These are phyloP conservation scores for Oscheius sp. DNA, from an alignment of 2,888 invertebrate genomes.

Conservation along the genomic window DNA sequence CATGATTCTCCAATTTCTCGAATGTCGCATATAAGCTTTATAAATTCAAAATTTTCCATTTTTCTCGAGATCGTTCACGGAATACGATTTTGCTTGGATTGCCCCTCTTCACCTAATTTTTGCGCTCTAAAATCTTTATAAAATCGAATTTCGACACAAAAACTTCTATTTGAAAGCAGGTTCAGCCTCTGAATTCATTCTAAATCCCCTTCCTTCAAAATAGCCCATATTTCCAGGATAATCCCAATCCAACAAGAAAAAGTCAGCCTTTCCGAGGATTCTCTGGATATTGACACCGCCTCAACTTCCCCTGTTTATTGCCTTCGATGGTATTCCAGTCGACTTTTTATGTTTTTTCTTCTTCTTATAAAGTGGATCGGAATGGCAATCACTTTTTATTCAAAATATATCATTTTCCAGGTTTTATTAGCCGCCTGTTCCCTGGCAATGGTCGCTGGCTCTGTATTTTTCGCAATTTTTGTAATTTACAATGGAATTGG, in stretches of 20 bases:
- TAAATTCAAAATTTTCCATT: too few relatives aligned
- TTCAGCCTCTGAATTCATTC: background rate
- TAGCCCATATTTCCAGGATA: background rate
- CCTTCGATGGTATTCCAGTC: conserved; percentile 45
- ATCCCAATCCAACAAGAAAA: conserved; percentile 6
- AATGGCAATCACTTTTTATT: conserved; percentile 2
- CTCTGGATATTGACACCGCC: background rate
- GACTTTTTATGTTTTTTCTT: conserved; percentile 42
- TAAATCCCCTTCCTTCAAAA: too few relatives aligned
- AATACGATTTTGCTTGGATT: too few relatives aligned
- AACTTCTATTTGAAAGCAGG: too few relatives aligned
- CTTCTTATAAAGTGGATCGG: conserved; percentile 49
- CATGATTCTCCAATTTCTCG: too few relatives aligned
- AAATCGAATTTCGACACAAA: too few relatives aligned
- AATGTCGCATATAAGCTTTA: too few relatives aligned
- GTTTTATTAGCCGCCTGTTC: conserved; percentile 54
- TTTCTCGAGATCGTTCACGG: too few relatives aligned
- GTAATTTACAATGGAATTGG: conserved; percentile 61
- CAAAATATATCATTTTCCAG: conserved; percentile 1
- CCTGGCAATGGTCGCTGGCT: conserved; percentile 52
- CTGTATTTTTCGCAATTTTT: conserved; percentile 58
- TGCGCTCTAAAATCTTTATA: too few relatives aligned
- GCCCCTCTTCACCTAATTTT: too few relatives aligned
- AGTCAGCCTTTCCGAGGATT: background rate
- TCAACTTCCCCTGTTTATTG: conserved; percentile 27